A percentile compares a stretch with the other conserved stretches of the same genome.
phyloP scores from a whole-genome alignment of 92 coral and sea anemone genomes.

The Porites evermanni region DNA sequence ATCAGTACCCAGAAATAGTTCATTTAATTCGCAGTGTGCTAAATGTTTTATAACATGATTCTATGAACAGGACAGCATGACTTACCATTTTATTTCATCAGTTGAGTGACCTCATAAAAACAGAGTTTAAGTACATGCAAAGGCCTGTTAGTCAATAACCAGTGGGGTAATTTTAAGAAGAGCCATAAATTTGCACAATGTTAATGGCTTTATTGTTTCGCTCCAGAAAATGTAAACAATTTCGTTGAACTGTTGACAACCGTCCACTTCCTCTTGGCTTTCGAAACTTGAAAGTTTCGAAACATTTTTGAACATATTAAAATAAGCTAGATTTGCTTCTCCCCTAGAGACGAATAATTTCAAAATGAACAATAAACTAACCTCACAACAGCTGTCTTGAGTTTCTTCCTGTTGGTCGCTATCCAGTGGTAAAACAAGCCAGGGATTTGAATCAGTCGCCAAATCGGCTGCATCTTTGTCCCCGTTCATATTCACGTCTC shows the following conservation, averaged over 20 bases:
- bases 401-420: slow-evolving; percentile 62
- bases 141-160: too few species aligned
- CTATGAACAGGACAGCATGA: too few species aligned
- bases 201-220: background rate
- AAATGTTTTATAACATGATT: too few species aligned
- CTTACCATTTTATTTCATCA: too few species aligned
- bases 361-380: slow-evolving; percentile 17
- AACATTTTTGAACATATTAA: too few species aligned
- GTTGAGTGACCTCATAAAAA: too few species aligned
- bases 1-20: too few species aligned
- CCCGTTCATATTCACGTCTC: slow-evolving; percentile 37
- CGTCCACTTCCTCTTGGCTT: background rate
- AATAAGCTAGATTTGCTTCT: background rate
- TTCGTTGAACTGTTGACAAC: background rate
- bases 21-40: too few species aligned
- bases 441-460: background rate
- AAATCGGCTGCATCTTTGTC: slow-evolving; percentile 31
- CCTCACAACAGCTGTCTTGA: slow-evolving; percentile 86
- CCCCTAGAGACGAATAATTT: background rate
- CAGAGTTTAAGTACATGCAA: too few species aligned
- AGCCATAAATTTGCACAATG: background rate
- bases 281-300: background rate
- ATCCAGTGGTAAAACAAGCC: slow-evolving; percentile 42
- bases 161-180: background rate
- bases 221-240: background rate